Evolutionary conservation across 2,888 invertebrate species (phyloP), one percentile per base, ranked within the genome.

Genomic region (Epiblema foenella): DNA sequence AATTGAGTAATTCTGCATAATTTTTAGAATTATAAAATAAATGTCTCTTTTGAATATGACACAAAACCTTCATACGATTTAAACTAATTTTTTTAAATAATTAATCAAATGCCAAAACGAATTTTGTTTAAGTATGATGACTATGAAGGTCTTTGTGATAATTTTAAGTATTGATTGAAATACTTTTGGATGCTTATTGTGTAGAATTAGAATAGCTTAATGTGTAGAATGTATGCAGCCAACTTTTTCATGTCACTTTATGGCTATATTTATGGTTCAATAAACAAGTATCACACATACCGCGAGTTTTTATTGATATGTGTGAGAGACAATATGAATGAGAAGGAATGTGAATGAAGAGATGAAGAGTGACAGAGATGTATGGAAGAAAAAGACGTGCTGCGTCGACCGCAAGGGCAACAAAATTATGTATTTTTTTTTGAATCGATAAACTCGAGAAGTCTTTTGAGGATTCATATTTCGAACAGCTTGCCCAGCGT

Each of bases 51-150:
- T 63, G 15, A 65, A 56, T 56, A 54, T n/a, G 39, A 54, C 42
- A 65, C 42, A 65, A 11, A 56, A 24, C 65, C 63, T 63, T n/a
- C 63, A 63, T 52, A 63, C 63, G 52, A 52, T 29, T 49, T 62
- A 49, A 29, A 62, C 8, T 9, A 20, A 58, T 18, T 20, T 42
- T 24, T 20, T 24, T 10, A 60, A 39, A 24, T 42, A 15, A 8
- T 24, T n/a, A 42, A 10, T 59, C 0, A 37, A 63, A 52, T 62
- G 63, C 63, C 63, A 63, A 63, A 63, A 51, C 51, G 8, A 9
- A 52, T 52, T 33, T 37, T 20, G 37, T 15, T 20, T 37, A 33
- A 33, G 12, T 52, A n/a, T 52, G 17, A 18, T 63, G 49, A 51
- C 18, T 63, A 52, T 63, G 52, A 37, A 63, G 63, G 63, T 52